These are phyloP conservation scores for Pandemis heparana DNA, from an alignment of 2,888 invertebrate species.

Conservation along the genomic window DNA sequence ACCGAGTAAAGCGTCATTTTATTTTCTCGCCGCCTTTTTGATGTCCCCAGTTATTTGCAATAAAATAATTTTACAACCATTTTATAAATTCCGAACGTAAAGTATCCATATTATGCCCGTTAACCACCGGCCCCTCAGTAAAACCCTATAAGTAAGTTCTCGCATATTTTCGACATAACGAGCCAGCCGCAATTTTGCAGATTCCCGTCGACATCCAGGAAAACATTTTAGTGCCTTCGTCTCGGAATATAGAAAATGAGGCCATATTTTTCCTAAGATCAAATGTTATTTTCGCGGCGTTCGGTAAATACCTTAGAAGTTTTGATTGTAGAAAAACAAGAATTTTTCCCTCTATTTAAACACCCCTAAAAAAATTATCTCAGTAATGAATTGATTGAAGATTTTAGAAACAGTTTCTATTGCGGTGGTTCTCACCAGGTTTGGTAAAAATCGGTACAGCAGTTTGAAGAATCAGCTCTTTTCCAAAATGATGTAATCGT, in stretches of 20 bases:
- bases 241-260: constrained; percentile 21
- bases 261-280: constrained; percentile 21
- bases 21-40: not conserved
- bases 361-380: too few species aligned
- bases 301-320: not conserved
- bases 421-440: too few species aligned
- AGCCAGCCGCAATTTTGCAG: constrained; percentile 21
- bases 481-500: too few species aligned
- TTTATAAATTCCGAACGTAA: constrained; percentile 34
- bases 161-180: constrained; percentile 37
- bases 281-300: not conserved
- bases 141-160: constrained; percentile 29
- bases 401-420: too few species aligned
- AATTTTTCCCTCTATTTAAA: too few species aligned
- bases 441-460: too few species aligned
- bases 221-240: constrained; percentile 24
- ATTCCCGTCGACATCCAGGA: constrained; percentile 18
- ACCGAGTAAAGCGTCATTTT: constrained; percentile 3
- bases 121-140: constrained; percentile 11
- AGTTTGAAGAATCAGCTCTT: too few species aligned
- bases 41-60: constrained; percentile 22
- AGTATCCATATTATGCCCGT: constrained; percentile 26
- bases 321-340: not conserved
- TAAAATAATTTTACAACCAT: constrained; percentile 29
- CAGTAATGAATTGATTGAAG: too few species aligned